These are phyloP conservation scores for Ditylenchus weischeri DNA, from an alignment of 2,888 invertebrate species.

Conservation along the genomic window DNA sequence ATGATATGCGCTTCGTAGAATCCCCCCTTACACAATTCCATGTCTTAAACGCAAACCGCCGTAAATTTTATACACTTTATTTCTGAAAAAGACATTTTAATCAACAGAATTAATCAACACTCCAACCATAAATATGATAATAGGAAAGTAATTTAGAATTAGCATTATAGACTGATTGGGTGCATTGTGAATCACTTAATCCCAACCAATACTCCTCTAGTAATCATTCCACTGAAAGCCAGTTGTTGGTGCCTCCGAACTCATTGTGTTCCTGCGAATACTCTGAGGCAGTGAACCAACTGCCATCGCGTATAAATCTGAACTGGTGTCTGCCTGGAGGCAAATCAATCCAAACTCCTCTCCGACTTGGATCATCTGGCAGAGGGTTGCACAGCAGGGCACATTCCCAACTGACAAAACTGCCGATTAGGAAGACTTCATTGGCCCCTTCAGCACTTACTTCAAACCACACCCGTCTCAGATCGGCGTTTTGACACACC, in stretches of 20 bases:
- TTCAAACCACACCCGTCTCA: slow-evolving; percentile 38
- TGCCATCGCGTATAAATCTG: slow-evolving; percentile 49
- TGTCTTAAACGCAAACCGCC: too few species aligned
- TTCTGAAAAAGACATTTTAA: too few species aligned
- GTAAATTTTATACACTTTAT: too few species aligned
- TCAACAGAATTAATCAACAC: too few species aligned
- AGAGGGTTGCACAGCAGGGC: slow-evolving; percentile 42
- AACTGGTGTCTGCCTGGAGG: slow-evolving; percentile 51
- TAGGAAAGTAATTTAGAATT: too few species aligned
- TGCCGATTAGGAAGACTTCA: slow-evolving; percentile 46
- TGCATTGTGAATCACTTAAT: too few species aligned
- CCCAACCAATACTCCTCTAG: background rate
- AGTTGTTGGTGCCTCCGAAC: slow-evolving; percentile 22
- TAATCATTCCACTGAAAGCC: slow-evolving; percentile 18
- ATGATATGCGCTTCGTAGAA: too few species aligned
- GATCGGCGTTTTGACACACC: slow-evolving; percentile 4
- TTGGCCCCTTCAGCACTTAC: slow-evolving; percentile 34
- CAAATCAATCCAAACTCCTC: slow-evolving; percentile 45
- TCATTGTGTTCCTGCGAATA: slow-evolving; percentile 15
- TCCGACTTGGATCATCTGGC: slow-evolving; percentile 31
- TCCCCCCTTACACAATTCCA: too few species aligned
- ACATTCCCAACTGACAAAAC: slow-evolving; percentile 53
- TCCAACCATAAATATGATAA: too few species aligned
- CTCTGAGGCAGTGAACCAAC: slow-evolving; percentile 38
- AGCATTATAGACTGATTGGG: too few species aligned